Conservation (phyloP, 2,113 vertebrate species). For the Ammodytes dubius region DNA sequence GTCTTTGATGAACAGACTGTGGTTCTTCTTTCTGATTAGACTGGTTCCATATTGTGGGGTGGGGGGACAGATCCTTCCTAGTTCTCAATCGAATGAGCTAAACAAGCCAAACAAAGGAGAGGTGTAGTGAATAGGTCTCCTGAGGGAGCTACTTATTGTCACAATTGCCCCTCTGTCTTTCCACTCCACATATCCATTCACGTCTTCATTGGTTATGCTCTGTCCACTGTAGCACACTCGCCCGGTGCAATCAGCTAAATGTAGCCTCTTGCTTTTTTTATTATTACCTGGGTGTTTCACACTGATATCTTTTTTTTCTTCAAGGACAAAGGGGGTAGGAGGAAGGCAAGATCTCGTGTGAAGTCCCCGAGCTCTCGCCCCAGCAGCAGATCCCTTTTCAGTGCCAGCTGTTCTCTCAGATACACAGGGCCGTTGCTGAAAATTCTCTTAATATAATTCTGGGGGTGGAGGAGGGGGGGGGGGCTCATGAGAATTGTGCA, state of each 20-base stretch:
- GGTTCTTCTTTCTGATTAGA: constrained; percentile 49
- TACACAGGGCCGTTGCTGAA: constrained; percentile 92
- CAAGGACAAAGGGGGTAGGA: constrained; percentile 95
- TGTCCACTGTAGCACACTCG: constrained; percentile 41
- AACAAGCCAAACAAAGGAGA: constrained; percentile 67
- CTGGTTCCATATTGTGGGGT: constrained; percentile 51
- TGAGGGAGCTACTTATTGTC: constrained; percentile 68
- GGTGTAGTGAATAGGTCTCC: constrained; percentile 49
- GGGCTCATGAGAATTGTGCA: constrained; percentile 97
- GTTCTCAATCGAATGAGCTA: constrained; percentile 64
- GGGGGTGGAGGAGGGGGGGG: constrained; percentile 92
- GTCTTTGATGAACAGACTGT: constrained; percentile 48
- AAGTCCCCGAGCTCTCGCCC: constrained; percentile 91
- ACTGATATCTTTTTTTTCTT: constrained; percentile 74
- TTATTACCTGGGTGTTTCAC: constrained; percentile 76
- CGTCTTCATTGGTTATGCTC: constrained; percentile 48
- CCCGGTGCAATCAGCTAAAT: constrained; percentile 74
- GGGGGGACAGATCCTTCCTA: constrained; percentile 47
- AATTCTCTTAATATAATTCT: constrained; percentile 99
- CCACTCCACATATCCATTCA: constrained; percentile 52
- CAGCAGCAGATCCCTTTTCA: constrained; percentile 94
- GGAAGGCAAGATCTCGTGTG: constrained; percentile 88
- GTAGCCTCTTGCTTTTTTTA: constrained; percentile 71
- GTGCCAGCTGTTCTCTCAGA: constrained; percentile 99
- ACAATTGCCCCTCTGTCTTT: constrained; percentile 53